phyloP scores from a whole-genome alignment of 2,888 invertebrate species.

The Timandra comae region DNA sequence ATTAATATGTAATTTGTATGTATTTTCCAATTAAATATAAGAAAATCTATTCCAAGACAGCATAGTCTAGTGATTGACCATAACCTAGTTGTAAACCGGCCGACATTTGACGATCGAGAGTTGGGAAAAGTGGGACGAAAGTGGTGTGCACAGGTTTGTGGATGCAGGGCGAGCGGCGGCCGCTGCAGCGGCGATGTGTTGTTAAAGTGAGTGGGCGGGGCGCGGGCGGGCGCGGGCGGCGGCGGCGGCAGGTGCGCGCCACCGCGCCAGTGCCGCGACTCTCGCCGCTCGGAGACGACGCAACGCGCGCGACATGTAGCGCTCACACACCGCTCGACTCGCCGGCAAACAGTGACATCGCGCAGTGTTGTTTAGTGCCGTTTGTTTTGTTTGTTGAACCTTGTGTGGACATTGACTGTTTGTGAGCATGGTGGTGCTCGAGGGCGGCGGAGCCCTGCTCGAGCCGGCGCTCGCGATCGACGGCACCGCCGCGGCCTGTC shows the following conservation, averaged over 20 bases:
- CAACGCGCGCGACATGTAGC: conserved; percentile 57
- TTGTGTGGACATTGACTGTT: conserved; percentile 36
- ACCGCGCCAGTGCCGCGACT: conserved; percentile 66
- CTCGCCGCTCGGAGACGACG: conserved; percentile 57
- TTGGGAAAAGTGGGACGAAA: conserved; percentile 55
- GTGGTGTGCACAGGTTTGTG: conserved; percentile 48
- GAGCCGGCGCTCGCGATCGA: conserved; percentile 83
- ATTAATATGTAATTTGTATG: too few relatives aligned
- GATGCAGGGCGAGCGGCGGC: conserved; percentile 60
- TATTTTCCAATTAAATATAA: too few relatives aligned
- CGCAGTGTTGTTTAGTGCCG: conserved; percentile 51
- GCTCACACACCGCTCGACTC: conserved; percentile 35
- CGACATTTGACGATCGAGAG: conserved; percentile 29
- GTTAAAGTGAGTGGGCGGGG: conserved; percentile 62
- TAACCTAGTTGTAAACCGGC: conserved; percentile 21
- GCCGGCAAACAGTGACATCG: conserved; percentile 25
- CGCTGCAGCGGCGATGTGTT: conserved; percentile 68
- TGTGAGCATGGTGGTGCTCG: conserved; percentile 68
- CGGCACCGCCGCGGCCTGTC: conserved; percentile 80
- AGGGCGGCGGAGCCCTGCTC: conserved; percentile 68
- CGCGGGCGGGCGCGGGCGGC: conserved; percentile 38
- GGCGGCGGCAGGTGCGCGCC: conserved; percentile 53
- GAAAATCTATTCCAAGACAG: too few relatives aligned
- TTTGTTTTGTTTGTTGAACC: conserved; percentile 40
- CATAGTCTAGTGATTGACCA: conserved; percentile 1